Conservation (phyloP, 2,797 vertebrate genomes). For the Platyrinchus mystaceus region DNA sequence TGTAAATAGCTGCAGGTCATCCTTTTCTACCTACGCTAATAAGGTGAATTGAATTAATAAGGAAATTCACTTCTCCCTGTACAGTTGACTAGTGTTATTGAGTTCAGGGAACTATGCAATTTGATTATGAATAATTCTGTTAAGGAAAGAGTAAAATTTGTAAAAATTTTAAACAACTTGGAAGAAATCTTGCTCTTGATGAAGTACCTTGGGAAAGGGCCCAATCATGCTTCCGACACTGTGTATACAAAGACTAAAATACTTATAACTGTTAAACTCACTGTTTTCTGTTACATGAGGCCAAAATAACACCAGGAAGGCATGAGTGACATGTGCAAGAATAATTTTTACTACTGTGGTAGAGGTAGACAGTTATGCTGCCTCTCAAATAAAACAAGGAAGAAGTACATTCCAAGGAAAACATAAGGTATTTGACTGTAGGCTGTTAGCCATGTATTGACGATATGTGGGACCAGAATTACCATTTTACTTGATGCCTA, state of each 20-base stretch:
- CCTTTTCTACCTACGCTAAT: neutral
- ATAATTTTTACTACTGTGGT: neutral
- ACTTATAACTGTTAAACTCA: neutral
- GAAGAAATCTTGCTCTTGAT: neutral
- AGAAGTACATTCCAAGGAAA: neutral
- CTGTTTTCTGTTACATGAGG: neutral
- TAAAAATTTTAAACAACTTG: neutral
- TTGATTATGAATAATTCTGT: neutral
- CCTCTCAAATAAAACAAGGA: neutral
- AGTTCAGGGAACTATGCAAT: neutral
- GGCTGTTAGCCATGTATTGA: neutral
- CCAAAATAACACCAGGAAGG: neutral
- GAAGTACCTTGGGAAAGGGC: neutral
- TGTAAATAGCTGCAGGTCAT: neutral
- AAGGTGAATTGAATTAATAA: neutral
- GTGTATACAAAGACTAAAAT: neutral
- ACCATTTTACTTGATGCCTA: neutral
- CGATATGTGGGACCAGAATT: neutral
- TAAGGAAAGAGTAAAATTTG: neutral
- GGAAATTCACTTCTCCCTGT: neutral
- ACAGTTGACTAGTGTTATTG: neutral
- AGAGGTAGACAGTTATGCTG: neutral
- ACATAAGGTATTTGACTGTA: neutral
- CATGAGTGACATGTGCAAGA: neutral
- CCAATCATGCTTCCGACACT: neutral